These are phyloP conservation scores for Sceloporus tristichus DNA, from an alignment of 2,113 vertebrate species.

Conservation along the genomic window DNA sequence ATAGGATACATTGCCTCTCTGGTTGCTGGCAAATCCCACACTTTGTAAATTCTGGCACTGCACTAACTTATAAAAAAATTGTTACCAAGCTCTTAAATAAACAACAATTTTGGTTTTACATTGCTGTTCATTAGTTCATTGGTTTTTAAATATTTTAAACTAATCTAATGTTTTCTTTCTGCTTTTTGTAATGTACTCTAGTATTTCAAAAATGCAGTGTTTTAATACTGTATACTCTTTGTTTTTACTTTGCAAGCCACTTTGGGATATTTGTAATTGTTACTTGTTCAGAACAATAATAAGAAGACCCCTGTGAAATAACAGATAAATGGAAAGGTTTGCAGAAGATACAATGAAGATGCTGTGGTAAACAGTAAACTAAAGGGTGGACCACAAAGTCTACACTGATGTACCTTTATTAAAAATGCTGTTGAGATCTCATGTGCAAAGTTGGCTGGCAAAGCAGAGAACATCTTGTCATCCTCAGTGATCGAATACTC, in stretches of 20 bases:
- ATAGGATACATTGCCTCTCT: too few relatives aligned
- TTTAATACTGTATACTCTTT: background rate
- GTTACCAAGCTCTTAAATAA: background rate
- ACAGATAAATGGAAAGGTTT: background rate
- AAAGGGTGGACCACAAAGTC: background rate
- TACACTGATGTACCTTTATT: constrained; percentile 76
- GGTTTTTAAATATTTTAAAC: background rate
- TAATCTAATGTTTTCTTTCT: background rate
- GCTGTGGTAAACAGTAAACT: background rate
- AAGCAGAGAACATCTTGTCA: constrained; percentile 76
- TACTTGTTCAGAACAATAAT: background rate
- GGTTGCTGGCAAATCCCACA: too few relatives aligned
- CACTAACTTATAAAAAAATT: too few relatives aligned
- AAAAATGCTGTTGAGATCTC: constrained; percentile 65
- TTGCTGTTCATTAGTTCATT: background rate
- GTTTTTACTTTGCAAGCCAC: background rate
- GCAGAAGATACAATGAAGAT: background rate
- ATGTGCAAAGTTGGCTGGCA: constrained; percentile 49
- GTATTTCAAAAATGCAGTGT: background rate
- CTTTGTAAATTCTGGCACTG: background rate
- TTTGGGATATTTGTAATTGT: background rate
- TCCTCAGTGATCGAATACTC: constrained; percentile 73
- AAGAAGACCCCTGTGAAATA: background rate
- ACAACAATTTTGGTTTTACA: background rate
- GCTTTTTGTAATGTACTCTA: background rate